These are phyloP conservation scores for Leptoclinus maculatus DNA, from an alignment of 2,797 vertebrate species.

Conservation along the genomic window DNA sequence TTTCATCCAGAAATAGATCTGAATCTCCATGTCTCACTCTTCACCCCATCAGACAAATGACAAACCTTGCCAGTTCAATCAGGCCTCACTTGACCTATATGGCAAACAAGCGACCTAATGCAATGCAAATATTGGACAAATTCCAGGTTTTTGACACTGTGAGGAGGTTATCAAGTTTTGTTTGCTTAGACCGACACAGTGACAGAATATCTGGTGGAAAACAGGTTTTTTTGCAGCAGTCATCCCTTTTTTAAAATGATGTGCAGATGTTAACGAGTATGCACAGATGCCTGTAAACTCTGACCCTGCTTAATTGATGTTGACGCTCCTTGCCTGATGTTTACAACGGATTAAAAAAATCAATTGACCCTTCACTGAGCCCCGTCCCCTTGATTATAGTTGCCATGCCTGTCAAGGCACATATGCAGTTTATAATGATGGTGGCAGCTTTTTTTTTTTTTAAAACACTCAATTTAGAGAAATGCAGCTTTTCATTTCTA, in stretches of 20 bases:
- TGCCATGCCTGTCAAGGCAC: not conserved
- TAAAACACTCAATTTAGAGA: not conserved
- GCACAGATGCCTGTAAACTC: not conserved
- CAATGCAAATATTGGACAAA: constrained; percentile 46
- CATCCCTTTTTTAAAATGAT: not conserved
- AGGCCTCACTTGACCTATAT: constrained; percentile 29
- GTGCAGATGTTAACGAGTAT: not conserved
- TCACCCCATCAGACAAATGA: constrained; percentile 46
- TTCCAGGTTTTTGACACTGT: constrained; percentile 56
- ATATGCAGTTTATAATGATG: not conserved
- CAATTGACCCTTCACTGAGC: not conserved
- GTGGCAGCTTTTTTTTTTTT: not conserved
- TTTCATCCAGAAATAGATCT: constrained; percentile 46
- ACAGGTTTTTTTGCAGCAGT: constrained; percentile 3
- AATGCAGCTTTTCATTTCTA: not conserved
- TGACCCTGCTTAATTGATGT: not conserved
- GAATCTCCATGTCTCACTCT: constrained; percentile 22
- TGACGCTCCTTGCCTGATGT: not conserved
- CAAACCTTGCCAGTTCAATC: constrained; percentile 51
- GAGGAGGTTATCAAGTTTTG: constrained; percentile 51
- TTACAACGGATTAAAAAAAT: not conserved
- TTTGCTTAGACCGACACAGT: constrained; percentile 36
- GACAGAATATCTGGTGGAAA: constrained; percentile 20
- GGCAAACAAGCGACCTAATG: constrained; percentile 53
- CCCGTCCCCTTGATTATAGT: not conserved